Percentiles rank a stretch among this genome's conserved stretches.
phyloP scores from a whole-genome alignment of 2,113 vertebrate genomes.

The Callopanchax toddi region DNA sequence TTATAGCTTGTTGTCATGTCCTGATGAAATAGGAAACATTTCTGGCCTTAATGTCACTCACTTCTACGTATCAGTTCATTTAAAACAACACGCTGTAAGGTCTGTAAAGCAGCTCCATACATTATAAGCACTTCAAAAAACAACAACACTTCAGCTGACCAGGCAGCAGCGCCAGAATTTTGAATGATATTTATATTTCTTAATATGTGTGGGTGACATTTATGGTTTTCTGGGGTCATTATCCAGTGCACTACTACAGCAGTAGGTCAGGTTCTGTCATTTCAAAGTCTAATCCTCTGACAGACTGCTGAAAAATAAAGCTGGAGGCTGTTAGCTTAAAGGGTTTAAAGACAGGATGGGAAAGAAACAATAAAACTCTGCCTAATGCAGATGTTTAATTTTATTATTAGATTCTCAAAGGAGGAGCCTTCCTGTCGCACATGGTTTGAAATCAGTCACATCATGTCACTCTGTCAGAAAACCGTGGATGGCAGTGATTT shows the following conservation, averaged over 20 bases:
- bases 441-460: slow-evolving; percentile 33
- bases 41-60: slow-evolving; percentile 63
- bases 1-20: slow-evolving; percentile 51
- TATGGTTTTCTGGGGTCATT: slow-evolving; percentile 12
- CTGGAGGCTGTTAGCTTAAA: background rate
- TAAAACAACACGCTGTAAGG: slow-evolving; percentile 27
- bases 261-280: slow-evolving; percentile 16
- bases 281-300: slow-evolving; percentile 23
- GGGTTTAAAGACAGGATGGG: background rate
- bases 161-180: background rate
- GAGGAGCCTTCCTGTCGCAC: slow-evolving; percentile 46
- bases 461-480: background rate
- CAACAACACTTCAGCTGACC: background rate
- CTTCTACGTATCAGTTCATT: slow-evolving; percentile 44
- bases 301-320: background rate
- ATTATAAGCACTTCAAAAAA: slow-evolving; percentile 22
- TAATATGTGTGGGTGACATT: background rate
- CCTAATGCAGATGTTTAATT: slow-evolving; percentile 1
- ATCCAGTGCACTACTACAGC: slow-evolving; percentile 23
- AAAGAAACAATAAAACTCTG: slow-evolving; percentile 9
- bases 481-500: no score
- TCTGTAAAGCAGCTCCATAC: slow-evolving; percentile 15
- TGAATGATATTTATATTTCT: slow-evolving; percentile 14
- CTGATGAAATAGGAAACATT: slow-evolving; percentile 56
- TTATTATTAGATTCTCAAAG: slow-evolving; percentile 40